Evolutionary conservation across 2,113 vertebrate genomes (phyloP), one percentile per base, ranked within the genome.

Genomic region (Mesembrinibis cayennensis): DNA sequence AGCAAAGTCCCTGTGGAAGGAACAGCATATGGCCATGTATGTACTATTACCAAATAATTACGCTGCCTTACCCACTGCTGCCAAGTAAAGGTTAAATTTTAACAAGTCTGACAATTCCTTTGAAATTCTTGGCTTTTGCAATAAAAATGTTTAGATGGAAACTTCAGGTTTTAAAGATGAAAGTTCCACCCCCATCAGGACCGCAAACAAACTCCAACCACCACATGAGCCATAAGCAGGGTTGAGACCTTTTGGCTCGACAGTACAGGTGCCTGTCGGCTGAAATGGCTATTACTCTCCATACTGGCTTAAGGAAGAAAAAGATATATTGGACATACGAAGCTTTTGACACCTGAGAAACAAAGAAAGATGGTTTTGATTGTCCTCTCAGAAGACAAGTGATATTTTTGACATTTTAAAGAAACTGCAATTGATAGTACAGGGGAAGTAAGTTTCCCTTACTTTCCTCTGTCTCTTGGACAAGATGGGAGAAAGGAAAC

Each of bases 81-180:
- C 84, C 93, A 93, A 91, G 84, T 44, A 95, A 95, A 96, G 95
- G 93, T 94, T 96, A 91, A 82, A 91, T n/a, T 95, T 81, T 77
- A 96, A 82, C 91, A 87, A 65, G 65, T 45, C 40, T 91, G 90
- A 87, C 78, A 90, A 90, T 91, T 92, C 53, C 40, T 84, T 87
- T 67, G 23, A 56, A 72, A 78, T 80, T 95, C 90, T 65, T 73
- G 62, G 36, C 45, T 94, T 94, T 95, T 70, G 45, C 49, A 91
- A 40, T 79, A 67, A 26, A 79, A 89, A 74, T 7, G 26, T 69
- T 89, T 61, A 56, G 74, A 56, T 66, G 53, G 78, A 90, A 96
- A 85, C 34, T 69, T 90, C 56, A 56, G 6, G 19, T 85, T 91
- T 49, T 82, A 34, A 67, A 95, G 77, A 67, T 14, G 7, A 22